Evolutionary conservation across 2,797 vertebrate species (phyloP).

Genomic region (Benthosema pterotum): DNA sequence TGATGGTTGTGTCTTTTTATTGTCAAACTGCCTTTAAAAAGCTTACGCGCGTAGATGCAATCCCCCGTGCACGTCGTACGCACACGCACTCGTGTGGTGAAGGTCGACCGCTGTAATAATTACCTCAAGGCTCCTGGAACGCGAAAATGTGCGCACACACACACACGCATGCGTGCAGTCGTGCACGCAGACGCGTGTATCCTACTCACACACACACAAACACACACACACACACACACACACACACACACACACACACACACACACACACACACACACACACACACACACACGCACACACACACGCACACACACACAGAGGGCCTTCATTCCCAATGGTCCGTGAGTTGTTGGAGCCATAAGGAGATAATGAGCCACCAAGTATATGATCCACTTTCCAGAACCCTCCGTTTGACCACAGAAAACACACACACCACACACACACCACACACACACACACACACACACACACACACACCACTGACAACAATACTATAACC

Average conservation of each 20-base stretch:
- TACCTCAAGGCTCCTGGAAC: background rate
- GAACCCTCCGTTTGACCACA: slow-evolving; percentile 64
- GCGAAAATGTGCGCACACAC: too few relatives aligned
- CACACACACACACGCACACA: slow-evolving; percentile 15
- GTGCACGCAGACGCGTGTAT: too few relatives aligned
- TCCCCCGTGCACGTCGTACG: too few relatives aligned
- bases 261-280: slow-evolving; percentile 8
- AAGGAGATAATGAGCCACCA: slow-evolving; percentile 66
- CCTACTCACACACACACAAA: background rate
- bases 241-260: slow-evolving; percentile 8
- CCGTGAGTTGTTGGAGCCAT: slow-evolving; percentile 59
- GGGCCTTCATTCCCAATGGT: slow-evolving; percentile 31
- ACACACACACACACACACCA: background rate
- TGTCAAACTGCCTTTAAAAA: too few relatives aligned
- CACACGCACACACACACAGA: slow-evolving; percentile 15
- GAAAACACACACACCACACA: slow-evolving; percentile 22
- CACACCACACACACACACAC: background rate
- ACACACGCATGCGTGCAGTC: too few relatives aligned
- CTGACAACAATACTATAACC: too few relatives aligned
- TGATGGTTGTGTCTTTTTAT: too few relatives aligned
- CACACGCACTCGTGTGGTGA: too few relatives aligned
- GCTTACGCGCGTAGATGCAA: too few relatives aligned
- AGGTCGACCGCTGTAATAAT: background rate
- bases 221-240: slow-evolving; percentile 1
- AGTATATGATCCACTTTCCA: slow-evolving; percentile 63